Evolutionary conservation across 2,113 vertebrate genomes (phyloP).

Genomic region (Mustela lutreola): DNA sequence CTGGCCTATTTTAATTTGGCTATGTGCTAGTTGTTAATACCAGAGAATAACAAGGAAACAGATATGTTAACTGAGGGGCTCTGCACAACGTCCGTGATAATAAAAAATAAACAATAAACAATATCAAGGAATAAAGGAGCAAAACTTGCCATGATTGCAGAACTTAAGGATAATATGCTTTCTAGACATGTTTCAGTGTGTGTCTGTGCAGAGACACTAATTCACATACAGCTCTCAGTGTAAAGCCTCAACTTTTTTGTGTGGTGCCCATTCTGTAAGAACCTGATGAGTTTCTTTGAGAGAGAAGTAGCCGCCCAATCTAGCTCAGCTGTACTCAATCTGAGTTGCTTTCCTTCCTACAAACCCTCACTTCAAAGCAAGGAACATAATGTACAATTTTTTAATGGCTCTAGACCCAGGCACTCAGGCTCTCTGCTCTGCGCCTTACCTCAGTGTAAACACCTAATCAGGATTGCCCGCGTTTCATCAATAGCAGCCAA

Average conservation of each 20-base stretch:
- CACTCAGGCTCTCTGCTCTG: slow-evolving; percentile 96
- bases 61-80: not conserved
- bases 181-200: not conserved
- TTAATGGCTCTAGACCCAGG: slow-evolving; percentile 99
- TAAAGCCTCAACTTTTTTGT: slow-evolving; percentile 90
- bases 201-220: slow-evolving; percentile 48
- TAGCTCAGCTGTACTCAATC: slow-evolving; percentile 95
- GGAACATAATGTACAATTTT: slow-evolving; percentile 99
- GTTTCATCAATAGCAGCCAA: slow-evolving; percentile 99
- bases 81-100: not conserved
- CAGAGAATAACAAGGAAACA: not conserved
- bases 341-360: slow-evolving; percentile 94
- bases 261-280: slow-evolving; percentile 89
- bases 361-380: slow-evolving; percentile 99
- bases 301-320: slow-evolving; percentile 93
- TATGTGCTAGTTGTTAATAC: not conserved
- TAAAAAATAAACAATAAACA: not conserved
- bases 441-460: slow-evolving; percentile 98
- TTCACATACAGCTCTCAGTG: slow-evolving; percentile 75
- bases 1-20: not conserved
- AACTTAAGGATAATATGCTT: not conserved
- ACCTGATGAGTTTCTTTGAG: slow-evolving; percentile 93
- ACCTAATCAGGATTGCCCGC: slow-evolving; percentile 99
- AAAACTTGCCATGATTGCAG: not conserved
- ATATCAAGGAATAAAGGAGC: not conserved